These are phyloP conservation scores for Zele albiditarsus DNA, from an alignment of 2,888 invertebrate genomes.

Conservation along the genomic window DNA sequence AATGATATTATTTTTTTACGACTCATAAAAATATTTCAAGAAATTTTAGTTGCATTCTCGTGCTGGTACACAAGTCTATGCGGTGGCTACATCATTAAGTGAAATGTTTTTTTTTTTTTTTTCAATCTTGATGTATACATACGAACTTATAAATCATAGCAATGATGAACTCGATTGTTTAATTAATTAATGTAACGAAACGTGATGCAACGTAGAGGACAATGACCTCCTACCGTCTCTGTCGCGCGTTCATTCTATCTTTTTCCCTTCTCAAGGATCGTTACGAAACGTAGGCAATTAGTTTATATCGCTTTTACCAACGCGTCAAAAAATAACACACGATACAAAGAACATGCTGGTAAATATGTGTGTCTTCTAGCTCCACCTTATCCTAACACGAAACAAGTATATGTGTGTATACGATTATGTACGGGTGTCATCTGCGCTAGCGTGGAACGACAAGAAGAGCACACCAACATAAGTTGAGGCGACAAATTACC, in stretches of 20 bases:
- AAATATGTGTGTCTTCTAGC: background rate
- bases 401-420: constrained; percentile 1
- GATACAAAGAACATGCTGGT: constrained; percentile 26
- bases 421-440: constrained; percentile 26
- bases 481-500: constrained; percentile 50
- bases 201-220: constrained; percentile 50
- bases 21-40: too few species aligned
- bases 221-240: constrained; percentile 54
- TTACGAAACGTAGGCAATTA: constrained; percentile 60
- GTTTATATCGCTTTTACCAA: constrained; percentile 36
- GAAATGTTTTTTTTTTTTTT: background rate
- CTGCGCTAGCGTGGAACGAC: background rate
- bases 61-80: too few species aligned
- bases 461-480: constrained; percentile 11
- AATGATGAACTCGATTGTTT: constrained; percentile 16
- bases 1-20: too few species aligned
- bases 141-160: background rate
- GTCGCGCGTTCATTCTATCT: constrained; percentile 13
- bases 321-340: constrained; percentile 37
- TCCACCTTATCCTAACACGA: background rate
- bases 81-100: background rate
- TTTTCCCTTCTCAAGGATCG: constrained; percentile 49
- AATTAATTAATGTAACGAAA: constrained; percentile 44
- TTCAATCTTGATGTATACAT: background rate
- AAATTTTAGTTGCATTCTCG: too few species aligned